Conservation (phyloP, 2,113 vertebrate genomes). For the Sapayoa aenigma region DNA sequence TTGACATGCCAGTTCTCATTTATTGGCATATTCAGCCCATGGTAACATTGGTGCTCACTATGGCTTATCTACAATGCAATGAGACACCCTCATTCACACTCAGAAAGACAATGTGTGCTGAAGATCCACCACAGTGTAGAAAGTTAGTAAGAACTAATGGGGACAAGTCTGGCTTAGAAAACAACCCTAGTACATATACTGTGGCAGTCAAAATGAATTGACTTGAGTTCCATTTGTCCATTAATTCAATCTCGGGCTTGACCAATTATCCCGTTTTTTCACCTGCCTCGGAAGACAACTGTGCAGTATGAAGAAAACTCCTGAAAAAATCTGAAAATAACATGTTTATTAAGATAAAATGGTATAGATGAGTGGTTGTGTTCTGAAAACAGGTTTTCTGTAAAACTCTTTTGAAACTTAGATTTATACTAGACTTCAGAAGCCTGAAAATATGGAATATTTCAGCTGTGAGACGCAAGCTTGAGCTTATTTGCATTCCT, state of each 20-base stretch:
- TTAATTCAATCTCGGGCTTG: not conserved
- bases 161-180: not conserved
- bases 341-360: not conserved
- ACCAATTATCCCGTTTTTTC: not conserved
- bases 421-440: not conserved
- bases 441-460: not conserved
- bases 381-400: not conserved
- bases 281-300: not conserved
- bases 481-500: not conserved
- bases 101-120: not conserved
- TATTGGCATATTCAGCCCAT: not conserved
- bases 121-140: not conserved
- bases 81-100: not conserved
- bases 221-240: not conserved
- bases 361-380: not conserved
- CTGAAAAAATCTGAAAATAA: not conserved
- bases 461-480: not conserved
- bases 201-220: not conserved
- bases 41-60: fast-evolving
- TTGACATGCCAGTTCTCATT: not conserved
- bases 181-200: not conserved
- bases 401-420: not conserved
- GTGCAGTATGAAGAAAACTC: not conserved
- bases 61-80: not conserved
- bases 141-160: not conserved